Percentiles rank a stretch among this genome's conserved stretches.
phyloP scores from a whole-genome alignment of 2,113 vertebrate species.

The Ailuropoda melanoleuca region DNA sequence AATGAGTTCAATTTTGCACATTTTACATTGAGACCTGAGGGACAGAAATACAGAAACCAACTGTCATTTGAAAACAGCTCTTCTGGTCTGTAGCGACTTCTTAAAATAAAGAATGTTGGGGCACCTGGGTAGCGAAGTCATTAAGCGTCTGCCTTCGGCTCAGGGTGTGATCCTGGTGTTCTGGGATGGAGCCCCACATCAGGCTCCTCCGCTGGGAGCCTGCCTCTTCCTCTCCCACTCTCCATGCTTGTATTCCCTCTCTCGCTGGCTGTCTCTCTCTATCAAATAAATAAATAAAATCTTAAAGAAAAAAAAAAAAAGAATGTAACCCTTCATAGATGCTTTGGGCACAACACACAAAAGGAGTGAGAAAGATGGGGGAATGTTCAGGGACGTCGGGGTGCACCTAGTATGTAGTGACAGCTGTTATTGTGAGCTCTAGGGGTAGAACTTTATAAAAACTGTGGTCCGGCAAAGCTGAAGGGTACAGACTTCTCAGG shows the following conservation, averaged over 20 bases:
- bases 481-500: neutral
- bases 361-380: neutral
- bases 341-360: neutral
- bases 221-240: too few species aligned
- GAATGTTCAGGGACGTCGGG: neutral
- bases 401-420: rapidly evolving
- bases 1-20: neutral
- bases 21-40: neutral
- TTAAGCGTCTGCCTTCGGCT: too few species aligned
- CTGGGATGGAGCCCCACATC: too few species aligned
- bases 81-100: neutral
- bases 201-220: too few species aligned
- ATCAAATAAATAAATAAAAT: too few species aligned
- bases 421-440: neutral
- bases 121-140: too few species aligned
- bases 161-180: too few species aligned
- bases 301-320: too few species aligned
- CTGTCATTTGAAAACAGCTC: neutral
- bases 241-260: too few species aligned
- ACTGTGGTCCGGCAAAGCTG: neutral
- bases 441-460: neutral
- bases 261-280: too few species aligned
- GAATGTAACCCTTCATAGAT: neutral
- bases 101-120: constrained; percentile 24
- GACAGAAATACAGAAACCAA: neutral